Conservation (phyloP, 2,113 vertebrate genomes). For the Motacilla alba region DNA sequence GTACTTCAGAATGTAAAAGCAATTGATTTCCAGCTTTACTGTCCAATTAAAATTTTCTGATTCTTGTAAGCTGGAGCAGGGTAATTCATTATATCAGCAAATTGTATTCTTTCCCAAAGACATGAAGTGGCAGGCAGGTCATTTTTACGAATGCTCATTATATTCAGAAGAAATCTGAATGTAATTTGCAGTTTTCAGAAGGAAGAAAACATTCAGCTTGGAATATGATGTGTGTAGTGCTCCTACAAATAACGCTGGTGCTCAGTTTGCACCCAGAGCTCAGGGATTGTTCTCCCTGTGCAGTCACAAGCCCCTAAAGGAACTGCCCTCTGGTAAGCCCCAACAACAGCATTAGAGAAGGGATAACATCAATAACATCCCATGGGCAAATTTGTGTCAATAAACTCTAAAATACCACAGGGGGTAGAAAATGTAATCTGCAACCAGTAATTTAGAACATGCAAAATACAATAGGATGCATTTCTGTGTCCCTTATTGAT, state of each 20-base stretch:
- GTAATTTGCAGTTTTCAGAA: not conserved
- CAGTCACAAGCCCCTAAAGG: not conserved
- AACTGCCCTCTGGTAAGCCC: not conserved
- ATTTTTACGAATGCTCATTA: not conserved
- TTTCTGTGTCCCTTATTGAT: not conserved
- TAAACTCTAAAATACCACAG: not conserved
- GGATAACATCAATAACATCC: not conserved
- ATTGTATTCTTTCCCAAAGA: not conserved
- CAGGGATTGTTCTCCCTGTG: not conserved
- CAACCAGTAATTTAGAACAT: not conserved
- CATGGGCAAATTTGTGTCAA: not conserved
- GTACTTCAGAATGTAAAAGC: not conserved
- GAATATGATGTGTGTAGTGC: not conserved
- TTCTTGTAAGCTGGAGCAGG: not conserved
- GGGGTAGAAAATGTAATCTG: not conserved
- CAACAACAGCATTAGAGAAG: not conserved
- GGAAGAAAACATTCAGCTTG: not conserved
- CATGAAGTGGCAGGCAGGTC: not conserved
- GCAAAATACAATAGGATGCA: not conserved
- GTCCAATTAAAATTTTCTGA: not conserved
- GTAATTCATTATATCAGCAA: not conserved
- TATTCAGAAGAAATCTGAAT: not conserved
- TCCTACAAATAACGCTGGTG: not conserved
- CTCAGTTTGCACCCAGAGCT: not conserved
- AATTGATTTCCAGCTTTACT: conserved; percentile 1